Percentiles rank a stretch among this genome's conserved stretches.
Evolutionary conservation across 1,140 invertebrate species (phyloP).

Genomic region (Conopomorpha cramerella): DNA sequence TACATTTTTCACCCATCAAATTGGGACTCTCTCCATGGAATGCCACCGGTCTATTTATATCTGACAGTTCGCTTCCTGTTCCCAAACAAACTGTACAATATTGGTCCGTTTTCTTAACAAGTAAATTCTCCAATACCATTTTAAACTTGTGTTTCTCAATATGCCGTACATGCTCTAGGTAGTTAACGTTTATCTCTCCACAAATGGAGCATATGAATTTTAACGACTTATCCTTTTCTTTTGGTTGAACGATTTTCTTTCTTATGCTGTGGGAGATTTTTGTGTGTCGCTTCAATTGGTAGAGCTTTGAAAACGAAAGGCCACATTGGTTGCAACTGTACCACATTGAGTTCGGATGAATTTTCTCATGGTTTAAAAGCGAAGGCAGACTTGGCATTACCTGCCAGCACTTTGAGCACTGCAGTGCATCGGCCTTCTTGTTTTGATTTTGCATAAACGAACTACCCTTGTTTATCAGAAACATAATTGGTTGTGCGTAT

Average conservation of each 20-base stretch:
- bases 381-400: conserved; percentile 24
- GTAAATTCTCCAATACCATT: conserved; percentile 21
- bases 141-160: conserved; percentile 50
- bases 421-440: conserved; percentile 16
- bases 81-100: conserved; percentile 35
- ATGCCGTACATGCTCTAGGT: conserved; percentile 29
- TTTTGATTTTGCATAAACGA: conserved; percentile 10
- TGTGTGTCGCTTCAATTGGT: conserved; percentile 24
- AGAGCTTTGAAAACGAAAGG: conserved; percentile 32
- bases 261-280: conserved; percentile 8
- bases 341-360: conserved; percentile 42
- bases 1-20: conserved; percentile 26
- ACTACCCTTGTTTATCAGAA: conserved; percentile 25
- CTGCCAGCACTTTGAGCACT: conserved; percentile 43
- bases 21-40: conserved; percentile 32
- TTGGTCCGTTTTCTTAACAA: conserved; percentile 24
- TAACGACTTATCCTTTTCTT: conserved; percentile 4
- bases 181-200: conserved; percentile 14
- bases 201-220: conserved; percentile 25
- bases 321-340: conserved; percentile 37
- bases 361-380: conserved; percentile 31
- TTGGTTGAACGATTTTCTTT: conserved; percentile 1
- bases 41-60: conserved; percentile 24
- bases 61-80: conserved; percentile 15
- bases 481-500: conserved; percentile 38